Base-by-base conservation (phyloP, 2,888 invertebrate species). In the Myopa tessellatipennis region DNA sequence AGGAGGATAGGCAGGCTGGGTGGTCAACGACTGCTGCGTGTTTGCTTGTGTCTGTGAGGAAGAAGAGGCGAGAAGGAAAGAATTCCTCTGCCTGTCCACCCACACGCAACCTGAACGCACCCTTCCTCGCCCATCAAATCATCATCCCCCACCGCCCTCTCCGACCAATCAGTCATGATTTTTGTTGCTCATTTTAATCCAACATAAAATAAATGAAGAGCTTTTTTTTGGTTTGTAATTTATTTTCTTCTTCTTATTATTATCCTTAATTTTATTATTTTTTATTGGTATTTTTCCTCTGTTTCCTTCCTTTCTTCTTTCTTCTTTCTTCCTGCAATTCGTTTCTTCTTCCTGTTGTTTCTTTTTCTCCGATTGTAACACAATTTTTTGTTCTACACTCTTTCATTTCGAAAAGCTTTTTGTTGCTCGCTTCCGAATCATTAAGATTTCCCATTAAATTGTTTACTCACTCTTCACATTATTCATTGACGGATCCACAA, bases 381-480 rank as follows among this genome's bases (percentile, higher is more conserved):
- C 70, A 69, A 65, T 40, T 52, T 52, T 70, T 73, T 60, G 26
- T 18, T 68, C 50, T 38, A 34, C 38, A 67, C 10, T 36, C 12
- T 67, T 67, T 70, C 26, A 26, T 61, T 74, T 26, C 3, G 12
- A 14, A 45, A 36, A 26, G 40, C 45, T 45, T 63, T 61, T 73
- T 38, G 36, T 36, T 38, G 8, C 18, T 45, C 40, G 26, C n/a
- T 18, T 58, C 16, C n/a, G 5, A 63, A 61, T 61, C 50, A 26
- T 63, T 63, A 26, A 40, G 18, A 52, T 67, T 55, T 10, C 38
- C 18, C 38, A 7, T 67, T 68, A 4, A 38, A 38, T 67, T 45
- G 5, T 63, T 75, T 75, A 75, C 75, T 75, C 75, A 75, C 75
- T 69, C 60, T 75, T 69, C 75, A 75, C 75, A 75, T 69, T 7